Conservation (phyloP, 2,113 vertebrate genomes). For the Pomatorhinus ruficollis region DNA sequence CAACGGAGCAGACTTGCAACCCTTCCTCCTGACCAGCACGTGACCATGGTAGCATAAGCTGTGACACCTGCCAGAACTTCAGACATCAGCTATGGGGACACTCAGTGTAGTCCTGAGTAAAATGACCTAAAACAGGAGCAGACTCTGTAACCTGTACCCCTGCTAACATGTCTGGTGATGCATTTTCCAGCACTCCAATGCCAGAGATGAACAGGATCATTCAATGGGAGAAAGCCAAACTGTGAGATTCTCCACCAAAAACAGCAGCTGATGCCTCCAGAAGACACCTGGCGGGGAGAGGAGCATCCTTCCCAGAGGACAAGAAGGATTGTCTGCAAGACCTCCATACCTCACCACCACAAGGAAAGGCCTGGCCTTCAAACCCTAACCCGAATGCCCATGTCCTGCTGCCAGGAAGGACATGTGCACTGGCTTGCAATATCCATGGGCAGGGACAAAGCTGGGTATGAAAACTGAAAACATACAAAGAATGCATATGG, state of each 20-base stretch:
- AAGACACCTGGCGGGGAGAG: not conserved
- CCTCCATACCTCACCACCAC: not conserved
- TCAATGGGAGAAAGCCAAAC: not conserved
- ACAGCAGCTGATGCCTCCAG: not conserved
- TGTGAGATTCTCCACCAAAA: not conserved
- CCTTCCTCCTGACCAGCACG: not conserved
- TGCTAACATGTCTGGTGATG: not conserved
- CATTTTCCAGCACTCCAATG: not conserved
- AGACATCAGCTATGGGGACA: not conserved
- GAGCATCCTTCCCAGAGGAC: not conserved
- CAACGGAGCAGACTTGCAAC: constrained; percentile 38
- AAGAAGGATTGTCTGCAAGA: not conserved
- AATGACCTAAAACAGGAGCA: not conserved
- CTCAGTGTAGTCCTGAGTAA: not conserved
- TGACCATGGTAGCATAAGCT: not conserved
- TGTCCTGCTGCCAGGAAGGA: not conserved
- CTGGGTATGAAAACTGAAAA: not conserved
- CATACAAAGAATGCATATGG: not conserved
- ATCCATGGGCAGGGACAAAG: not conserved
- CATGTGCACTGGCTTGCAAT: not conserved
- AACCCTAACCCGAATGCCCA: not conserved
- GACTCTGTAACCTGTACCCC: not conserved
- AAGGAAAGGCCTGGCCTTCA: not conserved
- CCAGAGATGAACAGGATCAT: not conserved
- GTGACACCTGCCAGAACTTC: not conserved